Base-by-base conservation (phyloP, 1,140 invertebrate species). In the Parasteatoda tepidariorum region DNA sequence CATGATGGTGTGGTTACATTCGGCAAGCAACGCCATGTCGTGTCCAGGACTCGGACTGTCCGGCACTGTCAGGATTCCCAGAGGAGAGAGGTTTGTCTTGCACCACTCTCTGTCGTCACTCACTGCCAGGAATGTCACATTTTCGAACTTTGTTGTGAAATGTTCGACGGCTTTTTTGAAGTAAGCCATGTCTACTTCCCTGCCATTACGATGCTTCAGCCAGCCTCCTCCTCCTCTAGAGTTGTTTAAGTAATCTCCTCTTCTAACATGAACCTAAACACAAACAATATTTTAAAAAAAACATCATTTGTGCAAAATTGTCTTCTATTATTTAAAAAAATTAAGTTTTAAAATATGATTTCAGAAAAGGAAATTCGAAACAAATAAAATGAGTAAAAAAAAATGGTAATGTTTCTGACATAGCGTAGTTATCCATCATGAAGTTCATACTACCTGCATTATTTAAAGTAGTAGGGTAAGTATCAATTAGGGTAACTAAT, bases 31-130 rank as follows among this genome's bases (percentile, higher is more conserved):
- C 5, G 89, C 88, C 38, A 90, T 41, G 70, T 90, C 89, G 11
- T 87, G 33, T 3, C 81, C 85, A 1, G 86, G 85, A 66, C 85
- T 85, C 13, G 70, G 55, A n/a, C 59, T 30, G 24, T 68, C 48
- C 0, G 76, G 68, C 6, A 30, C n/a, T 15, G 68, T 61, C 0
- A 67, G 7, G 22, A 83, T 87, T 41, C 88, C 88, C 34, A 87
- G 87, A 28, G 86, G 87, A 41, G 74, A 31, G 6, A 88, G 24
- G 41, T 88, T 75, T 22, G 66, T 61, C 30, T 90, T 89, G 87
- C 92, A 93, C 92, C 92, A 93, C 3, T 81, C 85, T 54, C 92
- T 91, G 85, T 92, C 92, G 86, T 93, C 92, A 86, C 92, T 93
- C 38, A 92, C 90, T 4, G 92, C 89, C 28, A 92, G 86, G 86